A percentile compares a stretch with the other conserved stretches of the same genome.
These are phyloP conservation scores for Scelioninae gen. 2 DNA, from an alignment of 2,888 invertebrate genomes.

Conservation along the genomic window DNA sequence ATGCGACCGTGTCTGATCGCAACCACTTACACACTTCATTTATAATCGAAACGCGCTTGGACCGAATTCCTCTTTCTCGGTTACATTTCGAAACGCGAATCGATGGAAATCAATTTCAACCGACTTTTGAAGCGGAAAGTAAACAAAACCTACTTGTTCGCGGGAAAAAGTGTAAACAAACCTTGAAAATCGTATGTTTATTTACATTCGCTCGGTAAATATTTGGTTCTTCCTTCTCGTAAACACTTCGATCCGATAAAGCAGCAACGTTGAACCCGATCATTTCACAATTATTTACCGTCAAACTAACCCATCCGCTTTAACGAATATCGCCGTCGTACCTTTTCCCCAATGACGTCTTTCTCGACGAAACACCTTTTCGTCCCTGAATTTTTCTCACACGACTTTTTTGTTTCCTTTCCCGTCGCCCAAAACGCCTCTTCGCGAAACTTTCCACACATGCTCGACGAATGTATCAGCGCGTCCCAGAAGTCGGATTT, in stretches of 20 bases:
- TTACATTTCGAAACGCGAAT: no score
- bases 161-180: no score
- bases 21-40: constrained; percentile 66
- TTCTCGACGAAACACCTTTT: constrained; percentile 61
- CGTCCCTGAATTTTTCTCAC: constrained; percentile 68
- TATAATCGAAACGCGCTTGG: no score
- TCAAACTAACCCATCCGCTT: constrained; percentile 12
- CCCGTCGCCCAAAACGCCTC: constrained; percentile 51
- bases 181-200: no score
- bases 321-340: constrained; percentile 23
- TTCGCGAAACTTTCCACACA: constrained; percentile 67
- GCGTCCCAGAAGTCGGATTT: constrained; percentile 68
- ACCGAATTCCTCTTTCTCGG: no score
- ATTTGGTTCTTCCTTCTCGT: no score
- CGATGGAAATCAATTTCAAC: no score
- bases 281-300: not conserved
- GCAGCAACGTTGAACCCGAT: not conserved
- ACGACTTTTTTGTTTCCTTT: constrained; percentile 54
- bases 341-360: constrained; percentile 28
- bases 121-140: no score
- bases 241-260: no score
- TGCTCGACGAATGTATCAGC: constrained; percentile 64
- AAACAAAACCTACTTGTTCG: no score
- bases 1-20: constrained; percentile 67
- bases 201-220: no score